Evolutionary conservation across 2,888 invertebrate genomes (phyloP).

Genomic region (Noctua comes): DNA sequence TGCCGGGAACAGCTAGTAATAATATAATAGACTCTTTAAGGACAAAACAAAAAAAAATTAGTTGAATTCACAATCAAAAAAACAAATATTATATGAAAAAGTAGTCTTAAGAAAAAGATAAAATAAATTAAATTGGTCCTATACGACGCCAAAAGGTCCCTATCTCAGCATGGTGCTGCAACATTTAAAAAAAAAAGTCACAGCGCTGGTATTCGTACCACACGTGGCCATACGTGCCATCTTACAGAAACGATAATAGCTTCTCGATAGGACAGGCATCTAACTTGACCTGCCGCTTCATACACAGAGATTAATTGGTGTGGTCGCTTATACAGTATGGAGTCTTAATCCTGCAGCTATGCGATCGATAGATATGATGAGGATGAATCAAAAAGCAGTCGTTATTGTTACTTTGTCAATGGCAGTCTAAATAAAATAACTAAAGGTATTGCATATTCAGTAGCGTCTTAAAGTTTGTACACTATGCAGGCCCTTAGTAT

Average conservation of each 20-base stretch:
- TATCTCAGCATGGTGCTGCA: too few relatives aligned
- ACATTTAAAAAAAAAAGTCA: too few relatives aligned
- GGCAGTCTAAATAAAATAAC: not conserved
- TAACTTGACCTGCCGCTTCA: slow-evolving; percentile 8
- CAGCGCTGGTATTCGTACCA: too few relatives aligned
- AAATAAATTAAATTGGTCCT: too few relatives aligned
- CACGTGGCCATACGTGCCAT: not conserved
- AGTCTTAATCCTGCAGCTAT: not conserved
- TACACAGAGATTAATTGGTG: slow-evolving; percentile 4
- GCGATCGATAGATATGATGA: not conserved
- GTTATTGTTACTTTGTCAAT: not conserved
- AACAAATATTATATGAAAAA: too few relatives aligned
- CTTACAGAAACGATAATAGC: not conserved
- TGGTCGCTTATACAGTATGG: not conserved
- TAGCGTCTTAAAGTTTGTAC: not conserved
- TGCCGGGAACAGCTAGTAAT: too few relatives aligned
- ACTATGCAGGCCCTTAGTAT: not conserved
- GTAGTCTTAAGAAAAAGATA: too few relatives aligned
- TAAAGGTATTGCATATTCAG: not conserved
- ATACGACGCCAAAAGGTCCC: too few relatives aligned
- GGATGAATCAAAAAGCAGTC: not conserved
- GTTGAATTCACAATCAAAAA: too few relatives aligned
- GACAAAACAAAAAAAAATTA: too few relatives aligned
- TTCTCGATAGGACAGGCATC: not conserved
- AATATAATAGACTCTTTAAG: too few relatives aligned